Evolutionary conservation across 2,113 vertebrate species (phyloP).

Genomic region (Chascanopsetta lugubris): DNA sequence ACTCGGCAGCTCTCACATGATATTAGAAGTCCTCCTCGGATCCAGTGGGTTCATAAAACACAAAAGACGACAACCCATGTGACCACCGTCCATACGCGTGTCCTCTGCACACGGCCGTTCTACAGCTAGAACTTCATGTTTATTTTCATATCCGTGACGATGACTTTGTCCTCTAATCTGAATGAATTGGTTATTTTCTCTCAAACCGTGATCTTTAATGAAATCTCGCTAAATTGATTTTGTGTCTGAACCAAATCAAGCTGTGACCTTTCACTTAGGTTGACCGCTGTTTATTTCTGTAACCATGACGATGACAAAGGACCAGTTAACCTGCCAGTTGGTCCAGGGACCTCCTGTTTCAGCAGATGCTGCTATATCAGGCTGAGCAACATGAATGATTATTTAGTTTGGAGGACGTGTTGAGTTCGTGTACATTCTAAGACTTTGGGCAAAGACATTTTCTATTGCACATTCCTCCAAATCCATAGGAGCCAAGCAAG

Average conservation of each 20-base stretch:
- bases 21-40: too few relatives aligned
- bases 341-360: neutral
- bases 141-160: neutral
- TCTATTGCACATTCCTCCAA: too few relatives aligned
- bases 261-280: neutral
- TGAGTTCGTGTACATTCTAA: neutral
- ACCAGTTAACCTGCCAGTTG: neutral
- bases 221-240: neutral
- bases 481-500: too few relatives aligned
- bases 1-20: too few relatives aligned
- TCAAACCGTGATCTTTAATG: neutral
- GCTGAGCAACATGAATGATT: neutral
- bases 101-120: neutral
- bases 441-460: too few relatives aligned
- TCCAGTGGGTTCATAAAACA: too few relatives aligned
- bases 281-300: neutral
- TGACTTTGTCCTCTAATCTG: neutral
- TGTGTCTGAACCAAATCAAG: constrained; percentile 1
- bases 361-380: neutral
- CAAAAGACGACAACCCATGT: neutral
- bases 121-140: neutral
- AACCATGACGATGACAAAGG: constrained; percentile 3
- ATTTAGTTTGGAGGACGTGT: neutral
- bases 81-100: neutral
- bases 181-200: neutral